phyloP scores from a whole-genome alignment of 2,797 vertebrate genomes.

The Champsocephalus esox region DNA sequence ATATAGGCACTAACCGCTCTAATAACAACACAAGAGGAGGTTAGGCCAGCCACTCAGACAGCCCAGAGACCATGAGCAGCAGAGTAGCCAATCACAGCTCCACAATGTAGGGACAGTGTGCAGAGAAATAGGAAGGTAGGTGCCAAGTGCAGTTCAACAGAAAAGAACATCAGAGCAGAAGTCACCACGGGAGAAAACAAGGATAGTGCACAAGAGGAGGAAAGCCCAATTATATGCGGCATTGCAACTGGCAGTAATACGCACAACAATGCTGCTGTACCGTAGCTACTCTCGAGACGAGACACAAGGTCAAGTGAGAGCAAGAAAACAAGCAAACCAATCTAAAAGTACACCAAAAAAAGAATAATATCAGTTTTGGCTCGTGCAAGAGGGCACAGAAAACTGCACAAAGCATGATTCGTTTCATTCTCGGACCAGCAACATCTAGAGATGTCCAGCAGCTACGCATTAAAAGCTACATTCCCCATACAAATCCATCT shows the following conservation, averaged over 20 bases:
- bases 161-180: slow-evolving; percentile 76
- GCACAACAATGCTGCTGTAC: slow-evolving; percentile 58
- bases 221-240: slow-evolving; percentile 72
- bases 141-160: slow-evolving; percentile 64
- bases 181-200: slow-evolving; percentile 60
- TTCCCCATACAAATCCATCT: slow-evolving; percentile 8
- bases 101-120: slow-evolving; percentile 62
- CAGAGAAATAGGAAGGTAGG: slow-evolving; percentile 60
- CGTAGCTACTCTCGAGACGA: slow-evolving; percentile 56
- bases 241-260: slow-evolving; percentile 67
- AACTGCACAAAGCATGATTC: slow-evolving; percentile 46
- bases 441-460: slow-evolving; percentile 35
- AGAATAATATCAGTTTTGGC: slow-evolving; percentile 63
- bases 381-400: slow-evolving; percentile 45
- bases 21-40: slow-evolving; percentile 76
- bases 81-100: slow-evolving; percentile 65
- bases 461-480: slow-evolving; percentile 35
- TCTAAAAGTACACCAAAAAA: slow-evolving; percentile 63
- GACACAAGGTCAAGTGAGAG: slow-evolving; percentile 73
- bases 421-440: slow-evolving; percentile 27
- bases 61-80: slow-evolving; percentile 61
- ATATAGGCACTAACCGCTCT: slow-evolving; percentile 72
- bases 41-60: slow-evolving; percentile 64
- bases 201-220: slow-evolving; percentile 52
- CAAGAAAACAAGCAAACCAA: slow-evolving; percentile 71